Percentiles rank a stretch among this genome's conserved stretches.
Conservation (phyloP, 2,797 vertebrate genomes). For the Microctenopoma stevenorrisi region DNA sequence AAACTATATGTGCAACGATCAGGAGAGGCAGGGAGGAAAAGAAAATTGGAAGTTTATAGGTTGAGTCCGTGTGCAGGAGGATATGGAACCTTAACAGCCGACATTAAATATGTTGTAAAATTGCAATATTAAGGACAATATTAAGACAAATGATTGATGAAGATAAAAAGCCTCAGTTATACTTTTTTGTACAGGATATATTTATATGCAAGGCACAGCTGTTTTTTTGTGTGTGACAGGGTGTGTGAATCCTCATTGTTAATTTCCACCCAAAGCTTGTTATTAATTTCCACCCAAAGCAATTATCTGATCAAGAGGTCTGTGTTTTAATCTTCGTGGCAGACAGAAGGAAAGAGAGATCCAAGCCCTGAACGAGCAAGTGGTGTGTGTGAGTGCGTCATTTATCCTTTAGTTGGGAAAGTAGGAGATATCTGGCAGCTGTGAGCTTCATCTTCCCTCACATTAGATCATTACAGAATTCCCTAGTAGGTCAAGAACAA, state of each 20-base stretch:
- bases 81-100: constrained; percentile 38
- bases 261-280: constrained; percentile 62
- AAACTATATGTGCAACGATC: constrained; percentile 57
- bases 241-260: constrained; percentile 37
- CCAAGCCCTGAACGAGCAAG: constrained; percentile 52
- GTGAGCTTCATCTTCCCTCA: constrained; percentile 74
- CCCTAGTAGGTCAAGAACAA: constrained; percentile 71
- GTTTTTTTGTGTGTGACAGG: constrained; percentile 7
- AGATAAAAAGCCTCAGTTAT: constrained; percentile 33
- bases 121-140: constrained; percentile 9
- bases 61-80: constrained; percentile 42
- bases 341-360: constrained; percentile 65
- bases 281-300: constrained; percentile 73
- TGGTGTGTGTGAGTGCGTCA: constrained; percentile 72
- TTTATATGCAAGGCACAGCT: constrained; percentile 19
- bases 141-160: constrained; percentile 43
- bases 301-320: constrained; percentile 76
- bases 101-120: constrained; percentile 52
- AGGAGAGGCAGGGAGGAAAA: constrained; percentile 47
- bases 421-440: constrained; percentile 74
- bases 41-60: constrained; percentile 52
- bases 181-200: constrained; percentile 30
- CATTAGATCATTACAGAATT: constrained; percentile 75
- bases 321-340: constrained; percentile 76
- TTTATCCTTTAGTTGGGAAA: constrained; percentile 74